Evolutionary conservation across 2,113 vertebrate genomes (phyloP), one percentile per base, ranked within the genome.

Genomic region (Daphoenositta chrysoptera): DNA sequence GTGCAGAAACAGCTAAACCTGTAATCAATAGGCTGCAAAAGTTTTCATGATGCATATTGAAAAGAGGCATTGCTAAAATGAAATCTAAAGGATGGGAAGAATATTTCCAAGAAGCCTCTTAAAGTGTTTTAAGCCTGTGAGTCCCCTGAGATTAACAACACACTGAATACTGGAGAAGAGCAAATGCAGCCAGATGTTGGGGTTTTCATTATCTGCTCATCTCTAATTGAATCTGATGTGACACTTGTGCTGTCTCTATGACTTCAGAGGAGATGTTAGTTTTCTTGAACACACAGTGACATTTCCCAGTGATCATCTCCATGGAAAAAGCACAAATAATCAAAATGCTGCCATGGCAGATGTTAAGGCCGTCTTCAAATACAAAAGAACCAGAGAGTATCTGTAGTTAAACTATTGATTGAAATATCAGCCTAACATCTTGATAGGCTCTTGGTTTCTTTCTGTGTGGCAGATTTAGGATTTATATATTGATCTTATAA

Each of bases 221-320:
- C 27, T 83, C 64, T 96, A 90, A 94, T 57, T 83, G 87, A 93
- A 94, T 84, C 42, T 97, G 81, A 96, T 63, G 71, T 92, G 72
- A 84, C 76, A 95, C 87, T 94, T 92, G 72, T 87, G 71, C 47
- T 83, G 76, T 30, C 14, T 47, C 30, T 77, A 14, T 54, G 61
- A 89, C 83, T 93, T 96, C 86, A 90, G 81, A 87, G 47, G 92
- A 72, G 56, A 47, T n/a, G 47, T 77, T 94, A 60, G 23, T 72
- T 53, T 93, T 91, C 83, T 89, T 89, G 61, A 97, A 88, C 35
- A 89, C 35, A 83, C 45, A 93, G 39, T 78, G 61, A 68, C 47
- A 86, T 79, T 93, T 93, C 40, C 42, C 44, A 79, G 33, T 39
- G 27, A 83, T 76, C 47, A 27, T 72, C 58, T 94, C 73, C 63